Conservation (phyloP, 2,888 invertebrate genomes). For the Petrolisthes cinctipes region DNA sequence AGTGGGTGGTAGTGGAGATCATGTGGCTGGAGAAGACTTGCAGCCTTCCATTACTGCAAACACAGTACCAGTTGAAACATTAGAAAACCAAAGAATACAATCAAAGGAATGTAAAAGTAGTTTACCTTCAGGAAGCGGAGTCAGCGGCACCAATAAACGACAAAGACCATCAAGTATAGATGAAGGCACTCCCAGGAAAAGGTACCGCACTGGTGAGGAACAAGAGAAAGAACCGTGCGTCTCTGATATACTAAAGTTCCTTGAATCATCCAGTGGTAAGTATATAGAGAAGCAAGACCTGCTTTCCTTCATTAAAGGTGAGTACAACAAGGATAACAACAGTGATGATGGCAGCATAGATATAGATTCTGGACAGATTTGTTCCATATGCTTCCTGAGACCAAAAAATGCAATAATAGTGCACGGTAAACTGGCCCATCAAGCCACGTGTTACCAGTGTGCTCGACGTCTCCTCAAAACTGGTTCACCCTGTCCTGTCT, state of each 20-base stretch:
- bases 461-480: slow-evolving; percentile 51
- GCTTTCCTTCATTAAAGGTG: no score
- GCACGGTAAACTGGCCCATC: slow-evolving; percentile 58
- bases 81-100: not conserved
- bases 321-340: no score
- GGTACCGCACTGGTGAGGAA: not conserved
- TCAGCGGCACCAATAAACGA: not conserved
- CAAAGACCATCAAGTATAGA: not conserved
- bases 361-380: slow-evolving; percentile 11
- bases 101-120: not conserved
- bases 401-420: slow-evolving; percentile 60
- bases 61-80: no score
- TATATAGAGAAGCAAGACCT: no score
- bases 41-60: no score
- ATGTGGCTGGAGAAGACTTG: no score
- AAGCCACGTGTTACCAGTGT: slow-evolving; percentile 60
- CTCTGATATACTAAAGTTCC: not conserved
- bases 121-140: no score
- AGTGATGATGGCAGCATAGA: no score
- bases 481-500: slow-evolving; percentile 54
- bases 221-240: not conserved
- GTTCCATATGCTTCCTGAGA: slow-evolving; percentile 47
- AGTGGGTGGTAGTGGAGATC: not conserved
- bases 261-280: no score
- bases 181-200: not conserved